Evolutionary conservation across 2,888 invertebrate species (phyloP), one percentile per base, ranked within the genome.

Genomic region (Eupithecia exiguata): DNA sequence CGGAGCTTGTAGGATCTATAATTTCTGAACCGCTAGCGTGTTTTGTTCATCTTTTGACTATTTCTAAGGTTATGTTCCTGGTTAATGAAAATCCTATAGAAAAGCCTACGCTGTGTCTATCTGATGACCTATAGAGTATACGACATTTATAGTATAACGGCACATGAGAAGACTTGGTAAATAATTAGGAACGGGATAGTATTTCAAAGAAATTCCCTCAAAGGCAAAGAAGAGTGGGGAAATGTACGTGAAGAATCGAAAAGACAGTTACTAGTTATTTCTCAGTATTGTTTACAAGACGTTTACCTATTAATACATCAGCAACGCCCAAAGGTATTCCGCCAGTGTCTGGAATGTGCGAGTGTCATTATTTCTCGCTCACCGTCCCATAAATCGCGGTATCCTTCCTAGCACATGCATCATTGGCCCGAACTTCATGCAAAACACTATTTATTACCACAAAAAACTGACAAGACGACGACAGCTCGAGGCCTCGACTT

Each of bases 401-500:
- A 71, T 72, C 75, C 78, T 77, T 80, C 78, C 78, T 78, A 78
- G 72, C 70, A 46, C 77, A 78, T 78, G 58, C 76, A 77, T 77
- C 79, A 79, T 74, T 71, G 67, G 72, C 63, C 69, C 71, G 66
- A 74, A 74, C 70, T 76, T 69, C 78, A 75, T 73, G 73, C 78
- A 79, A 80, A 79, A 70, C 66, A 73, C 75, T 71, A 80, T 78
- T 80, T 79, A 80, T 69, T 76, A 80, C 63, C 38, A 43, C 77
- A 80, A 81, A 84, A 83, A 80, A 77, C 40, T 74, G 74, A 70
- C 77, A 77, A 79, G 79, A 77, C 80, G 84, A 75, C 81, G 70
- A 62, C 77, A 76, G 69, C 72, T 79, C 35, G 58, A 58, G 58
- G 58, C 58, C 58, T 58, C 58, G 25, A 58, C 58, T 58, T 4